Percentiles rank a stretch among this genome's conserved stretches.
phyloP scores from a whole-genome alignment of 2,113 vertebrate species.

The Dryoscopus gambensis region DNA sequence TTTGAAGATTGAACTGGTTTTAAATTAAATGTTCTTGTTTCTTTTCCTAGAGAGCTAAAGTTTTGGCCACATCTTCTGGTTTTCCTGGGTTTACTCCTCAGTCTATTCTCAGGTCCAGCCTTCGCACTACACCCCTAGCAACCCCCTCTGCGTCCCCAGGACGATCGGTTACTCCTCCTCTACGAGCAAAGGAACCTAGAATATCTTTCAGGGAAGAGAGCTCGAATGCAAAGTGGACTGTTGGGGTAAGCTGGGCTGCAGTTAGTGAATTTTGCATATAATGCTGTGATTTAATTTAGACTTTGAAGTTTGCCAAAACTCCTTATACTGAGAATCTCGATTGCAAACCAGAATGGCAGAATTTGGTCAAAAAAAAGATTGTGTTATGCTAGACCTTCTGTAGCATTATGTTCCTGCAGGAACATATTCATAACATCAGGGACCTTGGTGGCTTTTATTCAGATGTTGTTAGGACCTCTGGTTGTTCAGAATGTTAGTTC shows the following conservation, averaged over 20 bases:
- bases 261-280: neutral
- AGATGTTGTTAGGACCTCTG: neutral
- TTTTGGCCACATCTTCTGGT: conserved; percentile 77
- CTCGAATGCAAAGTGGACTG: conserved; percentile 65
- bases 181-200: conserved; percentile 82
- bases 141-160: conserved; percentile 88
- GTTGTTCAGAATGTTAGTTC: neutral
- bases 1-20: neutral
- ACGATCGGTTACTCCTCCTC: conserved; percentile 83
- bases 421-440: neutral
- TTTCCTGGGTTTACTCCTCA: conserved; percentile 88
- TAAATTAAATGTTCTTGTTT: neutral
- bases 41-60: conserved; percentile 82
- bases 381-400: neutral
- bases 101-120: conserved; percentile 89
- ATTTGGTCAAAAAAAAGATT: neutral
- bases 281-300: neutral
- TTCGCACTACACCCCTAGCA: conserved; percentile 83
- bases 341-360: neutral
- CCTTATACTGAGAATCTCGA: neutral
- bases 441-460: neutral
- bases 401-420: neutral
- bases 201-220: conserved; percentile 87
- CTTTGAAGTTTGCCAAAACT: neutral
- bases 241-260: conserved; percentile 75